These are phyloP conservation scores for Menidia menidia DNA, from an alignment of 2,797 vertebrate genomes.

Conservation along the genomic window DNA sequence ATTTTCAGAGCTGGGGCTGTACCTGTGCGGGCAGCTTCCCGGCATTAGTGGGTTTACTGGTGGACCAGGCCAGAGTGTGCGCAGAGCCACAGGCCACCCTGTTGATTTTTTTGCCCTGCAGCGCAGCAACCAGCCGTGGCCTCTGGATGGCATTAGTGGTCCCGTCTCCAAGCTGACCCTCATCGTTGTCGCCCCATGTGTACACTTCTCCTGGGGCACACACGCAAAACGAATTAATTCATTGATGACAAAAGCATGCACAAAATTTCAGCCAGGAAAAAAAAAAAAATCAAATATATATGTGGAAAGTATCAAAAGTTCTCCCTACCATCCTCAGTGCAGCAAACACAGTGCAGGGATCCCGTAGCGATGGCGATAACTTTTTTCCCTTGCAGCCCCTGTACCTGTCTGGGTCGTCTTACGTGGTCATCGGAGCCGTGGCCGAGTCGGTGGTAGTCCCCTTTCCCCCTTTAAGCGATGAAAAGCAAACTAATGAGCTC, in stretches of 20 bases:
- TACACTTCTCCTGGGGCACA: constrained; percentile 92
- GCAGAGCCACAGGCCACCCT: constrained; percentile 97
- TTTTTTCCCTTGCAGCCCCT: constrained; percentile 97
- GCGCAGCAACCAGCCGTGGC: constrained; percentile 94
- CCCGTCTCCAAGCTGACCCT: constrained; percentile 97
- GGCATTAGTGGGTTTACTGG: constrained; percentile 97
- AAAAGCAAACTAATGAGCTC: background rate
- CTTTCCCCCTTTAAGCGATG: constrained; percentile 90
- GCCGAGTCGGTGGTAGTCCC: constrained; percentile 96
- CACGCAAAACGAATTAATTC: constrained; percentile 19
- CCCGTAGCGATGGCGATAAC: constrained; percentile 99
- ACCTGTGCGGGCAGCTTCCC: constrained; percentile 97
- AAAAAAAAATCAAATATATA: background rate
- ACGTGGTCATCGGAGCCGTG: constrained; percentile 98
- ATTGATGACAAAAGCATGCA: background rate
- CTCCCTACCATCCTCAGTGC: constrained; percentile 94
- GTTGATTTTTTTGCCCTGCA: constrained; percentile 99
- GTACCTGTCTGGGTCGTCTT: constrained; percentile 94
- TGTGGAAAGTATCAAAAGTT: no score
- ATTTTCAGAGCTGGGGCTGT: constrained; percentile 10
- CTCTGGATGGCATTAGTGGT: constrained; percentile 99
- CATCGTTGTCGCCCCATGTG: constrained; percentile 99
- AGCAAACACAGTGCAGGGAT: constrained; percentile 98
- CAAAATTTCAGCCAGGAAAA: background rate
- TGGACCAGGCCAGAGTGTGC: constrained; percentile 98